Evolutionary conservation across 2,888 invertebrate genomes (phyloP).

Genomic region (Latrodectus hesperus): DNA sequence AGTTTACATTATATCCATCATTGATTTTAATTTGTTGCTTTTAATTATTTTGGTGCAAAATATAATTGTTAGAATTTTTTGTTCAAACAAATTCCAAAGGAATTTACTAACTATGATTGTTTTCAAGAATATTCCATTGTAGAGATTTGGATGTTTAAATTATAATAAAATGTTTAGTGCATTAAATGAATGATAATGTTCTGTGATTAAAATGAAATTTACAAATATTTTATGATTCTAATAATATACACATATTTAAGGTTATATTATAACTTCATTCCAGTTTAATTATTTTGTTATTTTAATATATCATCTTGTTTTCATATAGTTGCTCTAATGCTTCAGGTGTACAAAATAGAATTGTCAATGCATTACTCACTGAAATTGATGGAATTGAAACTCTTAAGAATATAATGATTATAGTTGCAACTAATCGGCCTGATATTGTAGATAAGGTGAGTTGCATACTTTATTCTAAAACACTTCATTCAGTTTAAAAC

Average conservation of each 20-base stretch:
- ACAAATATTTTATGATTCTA: not conserved
- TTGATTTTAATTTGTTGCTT: too few species aligned
- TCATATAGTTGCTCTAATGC: constrained; percentile 74
- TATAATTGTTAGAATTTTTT: too few species aligned
- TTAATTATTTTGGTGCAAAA: too few species aligned
- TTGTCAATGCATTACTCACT: constrained; percentile 92
- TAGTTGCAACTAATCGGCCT: constrained; percentile 98
- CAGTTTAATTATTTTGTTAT: not conserved
- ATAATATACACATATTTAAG: too few species aligned
- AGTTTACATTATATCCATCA: too few species aligned
- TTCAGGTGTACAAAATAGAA: constrained; percentile 90
- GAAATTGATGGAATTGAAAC: constrained; percentile 96
- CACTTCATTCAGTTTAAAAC: not conserved
- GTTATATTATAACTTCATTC: not conserved
- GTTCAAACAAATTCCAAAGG: too few species aligned
- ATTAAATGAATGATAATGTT: not conserved
- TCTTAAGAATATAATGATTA: constrained; percentile 88
- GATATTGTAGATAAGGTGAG: constrained; percentile 90
- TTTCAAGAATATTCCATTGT: too few species aligned
- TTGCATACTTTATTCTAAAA: not conserved
- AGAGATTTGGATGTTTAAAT: too few species aligned
- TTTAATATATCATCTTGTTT: not conserved
- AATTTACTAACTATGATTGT: too few species aligned
- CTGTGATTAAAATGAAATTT: not conserved
- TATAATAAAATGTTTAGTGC: too few species aligned